Percentiles rank a stretch among this genome's conserved stretches.
Evolutionary conservation across 2,113 vertebrate species (phyloP).

Genomic region (Tautogolabrus adspersus): DNA sequence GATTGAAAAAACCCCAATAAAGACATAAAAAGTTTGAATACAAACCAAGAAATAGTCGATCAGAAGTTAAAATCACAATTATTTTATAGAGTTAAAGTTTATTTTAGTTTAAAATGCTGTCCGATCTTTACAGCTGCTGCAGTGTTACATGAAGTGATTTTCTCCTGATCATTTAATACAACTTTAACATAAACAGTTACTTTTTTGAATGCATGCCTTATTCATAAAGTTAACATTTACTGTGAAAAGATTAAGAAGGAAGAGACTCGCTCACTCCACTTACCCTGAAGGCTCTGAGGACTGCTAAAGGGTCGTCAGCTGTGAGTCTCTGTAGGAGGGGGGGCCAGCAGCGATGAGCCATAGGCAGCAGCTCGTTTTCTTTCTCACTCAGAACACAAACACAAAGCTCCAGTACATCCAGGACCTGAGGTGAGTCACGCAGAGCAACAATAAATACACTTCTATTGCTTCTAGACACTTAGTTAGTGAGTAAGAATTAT

Average conservation of each 20-base stretch:
- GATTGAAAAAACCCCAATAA: no score
- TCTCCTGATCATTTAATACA: no score
- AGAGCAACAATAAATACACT: background rate
- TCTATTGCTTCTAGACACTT: background rate
- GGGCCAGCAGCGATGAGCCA: slow-evolving; percentile 94
- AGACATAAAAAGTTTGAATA: no score
- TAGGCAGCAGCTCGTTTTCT: slow-evolving; percentile 89
- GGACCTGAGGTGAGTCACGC: slow-evolving; percentile 77
- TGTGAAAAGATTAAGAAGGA: background rate
- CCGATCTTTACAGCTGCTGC: background rate
- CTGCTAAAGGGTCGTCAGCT: slow-evolving; percentile 88
- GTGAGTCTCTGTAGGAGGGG: slow-evolving; percentile 89
- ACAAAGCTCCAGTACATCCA: slow-evolving; percentile 91
- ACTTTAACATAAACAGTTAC: background rate
- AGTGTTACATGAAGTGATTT: background rate
- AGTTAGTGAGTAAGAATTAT: background rate
- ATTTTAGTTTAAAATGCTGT: no score
- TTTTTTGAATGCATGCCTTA: background rate
- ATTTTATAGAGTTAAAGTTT: background rate
- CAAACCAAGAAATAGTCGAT: background rate
- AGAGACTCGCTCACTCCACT: background rate
- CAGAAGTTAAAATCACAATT: background rate
- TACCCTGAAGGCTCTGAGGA: slow-evolving; percentile 95
- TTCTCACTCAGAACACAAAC: slow-evolving; percentile 84
- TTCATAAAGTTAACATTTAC: background rate